A percentile compares a stretch with the other conserved stretches of the same genome.
These are phyloP conservation scores for Leptopilina boulardi DNA, from an alignment of 1,140 invertebrate genomes.

Conservation along the genomic window DNA sequence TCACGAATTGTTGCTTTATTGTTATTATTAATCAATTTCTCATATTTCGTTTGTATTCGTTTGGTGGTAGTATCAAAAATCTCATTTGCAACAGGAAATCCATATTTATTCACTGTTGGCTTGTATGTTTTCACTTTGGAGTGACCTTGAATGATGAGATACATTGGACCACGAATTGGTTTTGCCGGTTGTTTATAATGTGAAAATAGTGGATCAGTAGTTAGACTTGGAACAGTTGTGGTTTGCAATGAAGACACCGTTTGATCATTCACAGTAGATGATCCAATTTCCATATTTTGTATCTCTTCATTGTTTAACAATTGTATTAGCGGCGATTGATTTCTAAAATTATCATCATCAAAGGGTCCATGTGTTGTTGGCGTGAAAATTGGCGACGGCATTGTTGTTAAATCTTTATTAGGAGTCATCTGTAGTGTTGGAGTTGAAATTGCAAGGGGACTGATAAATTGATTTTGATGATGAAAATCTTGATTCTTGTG, in stretches of 20 bases:
- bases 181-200: conserved; percentile 82
- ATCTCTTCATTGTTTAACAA: conserved; percentile 54
- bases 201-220: conserved; percentile 78
- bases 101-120: conserved; percentile 77
- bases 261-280: conserved; percentile 57
- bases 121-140: conserved; percentile 90
- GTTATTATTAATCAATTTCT: conserved; percentile 62
- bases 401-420: background rate
- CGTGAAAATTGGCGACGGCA: background rate
- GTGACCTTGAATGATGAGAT: conserved; percentile 88
- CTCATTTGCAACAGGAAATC: conserved; percentile 55
- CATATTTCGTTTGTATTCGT: conserved; percentile 59
- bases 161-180: conserved; percentile 81
- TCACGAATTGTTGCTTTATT: conserved; percentile 42
- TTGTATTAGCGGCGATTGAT: conserved; percentile 42
- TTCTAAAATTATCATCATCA: background rate
- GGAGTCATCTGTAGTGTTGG: conserved; percentile 16
- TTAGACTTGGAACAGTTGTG: conserved; percentile 66
- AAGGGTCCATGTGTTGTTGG: background rate
- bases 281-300: conserved; percentile 41
- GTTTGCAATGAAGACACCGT: conserved; percentile 66
- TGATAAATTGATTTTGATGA: conserved; percentile 35
- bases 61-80: conserved; percentile 49
- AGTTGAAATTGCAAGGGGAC: conserved; percentile 35
- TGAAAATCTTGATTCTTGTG: conserved; percentile 22